Conservation (phyloP, 53 echinoderm and acorn worm genomes). For the Temnopleurus reevesii region DNA sequence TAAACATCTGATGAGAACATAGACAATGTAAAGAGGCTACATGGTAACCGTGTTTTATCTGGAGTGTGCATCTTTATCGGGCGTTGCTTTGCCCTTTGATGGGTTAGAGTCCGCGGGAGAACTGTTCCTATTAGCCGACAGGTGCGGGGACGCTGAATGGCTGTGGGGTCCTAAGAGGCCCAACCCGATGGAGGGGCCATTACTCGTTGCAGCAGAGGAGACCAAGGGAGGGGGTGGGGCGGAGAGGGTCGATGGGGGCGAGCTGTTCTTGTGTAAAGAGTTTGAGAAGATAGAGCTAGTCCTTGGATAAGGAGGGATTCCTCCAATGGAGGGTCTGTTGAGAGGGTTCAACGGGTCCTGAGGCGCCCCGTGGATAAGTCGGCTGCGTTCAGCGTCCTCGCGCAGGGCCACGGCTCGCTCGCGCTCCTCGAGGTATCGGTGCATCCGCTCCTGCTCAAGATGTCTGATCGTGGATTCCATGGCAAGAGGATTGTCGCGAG, state of each 20-base stretch:
- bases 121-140: conserved; percentile 64
- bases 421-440: conserved; percentile 86
- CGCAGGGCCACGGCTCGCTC: conserved; percentile 70
- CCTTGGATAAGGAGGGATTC: conserved; percentile 71
- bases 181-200: conserved; percentile 42
- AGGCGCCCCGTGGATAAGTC: conserved; percentile 73
- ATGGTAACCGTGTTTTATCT: conserved; percentile 63
- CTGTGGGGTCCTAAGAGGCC: conserved; percentile 72
- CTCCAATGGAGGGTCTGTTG: conserved; percentile 58
- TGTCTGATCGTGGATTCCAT: conserved; percentile 69
- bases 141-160: conserved; percentile 76
- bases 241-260: conserved; percentile 75
- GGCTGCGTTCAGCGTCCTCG: conserved; percentile 83
- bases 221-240: conserved; percentile 87
- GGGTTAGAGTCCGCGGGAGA: conserved; percentile 60
- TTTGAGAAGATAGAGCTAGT: conserved; percentile 83
- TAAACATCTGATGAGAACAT: no score
- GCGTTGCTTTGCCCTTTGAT: conserved; percentile 64
- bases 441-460: conserved; percentile 85
- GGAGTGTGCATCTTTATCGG: conserved; percentile 84
- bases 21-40: not conserved
- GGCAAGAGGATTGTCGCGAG: conserved; percentile 93
- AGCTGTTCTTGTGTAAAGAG: conserved; percentile 81
- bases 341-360: conserved; percentile 63
- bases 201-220: conserved; percentile 72